Evolutionary conservation across 2,888 invertebrate genomes (phyloP).

Genomic region (Stramonita haemastoma): DNA sequence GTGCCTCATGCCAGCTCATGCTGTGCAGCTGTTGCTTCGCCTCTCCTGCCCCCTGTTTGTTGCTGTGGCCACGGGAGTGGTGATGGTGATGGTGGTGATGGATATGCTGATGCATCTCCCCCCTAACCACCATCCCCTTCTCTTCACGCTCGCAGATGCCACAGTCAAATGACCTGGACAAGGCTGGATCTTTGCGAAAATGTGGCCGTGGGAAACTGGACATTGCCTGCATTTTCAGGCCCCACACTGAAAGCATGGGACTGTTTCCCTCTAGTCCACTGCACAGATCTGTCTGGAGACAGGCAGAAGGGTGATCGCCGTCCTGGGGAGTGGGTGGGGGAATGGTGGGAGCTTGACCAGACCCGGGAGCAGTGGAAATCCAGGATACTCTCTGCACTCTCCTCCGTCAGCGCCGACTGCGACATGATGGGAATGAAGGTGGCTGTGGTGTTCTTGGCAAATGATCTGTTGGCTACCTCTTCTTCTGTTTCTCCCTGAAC

Average conservation of each 20-base stretch:
- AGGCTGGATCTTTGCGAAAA: constrained; percentile 44
- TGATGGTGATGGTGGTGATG: constrained; percentile 76
- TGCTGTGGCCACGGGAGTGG: constrained; percentile 78
- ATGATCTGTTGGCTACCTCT: constrained; percentile 52
- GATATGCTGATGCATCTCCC: constrained; percentile 68
- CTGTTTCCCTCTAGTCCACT: constrained; percentile 48
- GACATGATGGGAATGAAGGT: constrained; percentile 64
- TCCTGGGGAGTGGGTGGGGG: constrained; percentile 86
- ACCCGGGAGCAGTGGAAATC: constrained; percentile 94
- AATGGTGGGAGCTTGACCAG: constrained; percentile 87
- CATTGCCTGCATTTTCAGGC: background rate
- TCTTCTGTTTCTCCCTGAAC: constrained; percentile 45
- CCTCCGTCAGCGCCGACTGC: constrained; percentile 82
- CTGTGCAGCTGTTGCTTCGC: constrained; percentile 65
- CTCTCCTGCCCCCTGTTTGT: constrained; percentile 60
- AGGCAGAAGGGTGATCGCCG: constrained; percentile 81
- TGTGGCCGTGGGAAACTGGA: constrained; percentile 36
- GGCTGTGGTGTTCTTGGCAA: constrained; percentile 61
- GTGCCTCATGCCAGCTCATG: constrained; percentile 56
- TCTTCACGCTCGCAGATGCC: constrained; percentile 78
- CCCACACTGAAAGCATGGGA: constrained; percentile 25
- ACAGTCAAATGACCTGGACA: constrained; percentile 86
- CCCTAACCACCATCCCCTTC: constrained; percentile 52
- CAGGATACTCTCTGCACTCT: constrained; percentile 77
- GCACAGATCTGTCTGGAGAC: constrained; percentile 60